Conservation (phyloP, 2,888 invertebrate genomes). For the Acrobasis suavella region DNA sequence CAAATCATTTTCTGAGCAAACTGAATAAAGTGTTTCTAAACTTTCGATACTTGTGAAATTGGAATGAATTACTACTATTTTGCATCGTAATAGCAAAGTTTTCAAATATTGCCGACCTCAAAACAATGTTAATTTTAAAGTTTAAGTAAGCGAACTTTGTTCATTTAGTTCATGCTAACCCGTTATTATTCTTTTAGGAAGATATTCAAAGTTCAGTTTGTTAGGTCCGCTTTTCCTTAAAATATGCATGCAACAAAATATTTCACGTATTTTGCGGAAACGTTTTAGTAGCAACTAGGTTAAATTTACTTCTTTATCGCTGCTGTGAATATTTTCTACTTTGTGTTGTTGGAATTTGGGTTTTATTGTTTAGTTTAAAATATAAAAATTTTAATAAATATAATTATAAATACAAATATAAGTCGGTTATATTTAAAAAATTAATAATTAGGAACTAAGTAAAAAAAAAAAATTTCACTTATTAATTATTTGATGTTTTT, state of each 20-base stretch:
- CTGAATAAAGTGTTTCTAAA: conserved; percentile 1
- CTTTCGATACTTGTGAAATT: conserved; percentile 3
- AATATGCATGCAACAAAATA: conserved; percentile 8
- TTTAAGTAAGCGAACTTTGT: conserved; percentile 11
- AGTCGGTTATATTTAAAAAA: no score
- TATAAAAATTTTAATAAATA: no score
- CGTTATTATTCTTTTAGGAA: conserved; percentile 14
- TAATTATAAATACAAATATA: no score
- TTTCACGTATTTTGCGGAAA: conserved; percentile 3
- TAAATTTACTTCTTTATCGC: conserved; percentile 3
- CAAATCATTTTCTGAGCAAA: conserved; percentile 5
- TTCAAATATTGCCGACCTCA: conserved; percentile 18
- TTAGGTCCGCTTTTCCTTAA: conserved; percentile 1
- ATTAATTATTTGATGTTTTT: no score
- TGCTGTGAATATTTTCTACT: conserved; percentile 3
- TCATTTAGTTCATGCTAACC: conserved; percentile 13
- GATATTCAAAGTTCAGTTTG: conserved; percentile 6
- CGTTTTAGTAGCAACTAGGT: conserved; percentile 2
- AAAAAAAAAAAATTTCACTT: no score
- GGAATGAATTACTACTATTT: conserved; percentile 4
- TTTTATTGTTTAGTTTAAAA: neutral
- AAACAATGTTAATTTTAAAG: conserved; percentile 15
- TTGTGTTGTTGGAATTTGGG: neutral
- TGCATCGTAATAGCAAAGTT: conserved; percentile 9
- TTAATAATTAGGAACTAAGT: no score